Percentiles rank a stretch among this genome's conserved stretches.
Conservation (phyloP, 2,888 invertebrate genomes). For the Aplocera efformata region DNA sequence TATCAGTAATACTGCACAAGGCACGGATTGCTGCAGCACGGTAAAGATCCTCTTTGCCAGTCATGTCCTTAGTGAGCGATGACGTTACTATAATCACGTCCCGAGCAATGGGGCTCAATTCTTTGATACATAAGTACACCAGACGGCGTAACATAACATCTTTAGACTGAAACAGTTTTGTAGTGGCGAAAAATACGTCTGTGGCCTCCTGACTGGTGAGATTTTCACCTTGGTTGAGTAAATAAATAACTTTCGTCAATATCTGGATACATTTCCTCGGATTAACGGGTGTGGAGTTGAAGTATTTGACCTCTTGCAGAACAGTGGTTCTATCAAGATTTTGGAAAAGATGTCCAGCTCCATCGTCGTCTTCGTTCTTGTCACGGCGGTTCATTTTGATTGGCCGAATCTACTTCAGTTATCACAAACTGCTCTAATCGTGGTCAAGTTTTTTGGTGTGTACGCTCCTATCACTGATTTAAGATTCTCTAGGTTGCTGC, state of each 20-base stretch:
- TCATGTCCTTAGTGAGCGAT: slow-evolving; percentile 98
- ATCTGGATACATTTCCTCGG: slow-evolving; percentile 97
- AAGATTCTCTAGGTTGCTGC: too few species aligned
- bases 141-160: slow-evolving; percentile 96
- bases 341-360: slow-evolving; percentile 93
- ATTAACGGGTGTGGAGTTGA: slow-evolving; percentile 98
- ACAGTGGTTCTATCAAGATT: slow-evolving; percentile 98
- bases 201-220: slow-evolving; percentile 97
- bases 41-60: slow-evolving; percentile 94
- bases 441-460: too few species aligned
- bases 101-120: slow-evolving; percentile 95
- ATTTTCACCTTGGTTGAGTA: slow-evolving; percentile 96
- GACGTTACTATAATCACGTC: slow-evolving; percentile 99
- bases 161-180: slow-evolving; percentile 98
- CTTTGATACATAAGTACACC: slow-evolving; percentile 98
- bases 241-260: slow-evolving; percentile 96
- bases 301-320: slow-evolving; percentile 97
- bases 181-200: slow-evolving; percentile 99
- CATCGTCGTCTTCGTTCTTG: slow-evolving; percentile 97
- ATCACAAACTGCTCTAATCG: too few species aligned
- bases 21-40: slow-evolving; percentile 97
- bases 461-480: too few species aligned
- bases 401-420: not conserved
- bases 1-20: slow-evolving; percentile 97
- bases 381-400: slow-evolving; percentile 78